Conservation (phyloP, 2,797 vertebrate species). For the Echeneis naucrates region DNA sequence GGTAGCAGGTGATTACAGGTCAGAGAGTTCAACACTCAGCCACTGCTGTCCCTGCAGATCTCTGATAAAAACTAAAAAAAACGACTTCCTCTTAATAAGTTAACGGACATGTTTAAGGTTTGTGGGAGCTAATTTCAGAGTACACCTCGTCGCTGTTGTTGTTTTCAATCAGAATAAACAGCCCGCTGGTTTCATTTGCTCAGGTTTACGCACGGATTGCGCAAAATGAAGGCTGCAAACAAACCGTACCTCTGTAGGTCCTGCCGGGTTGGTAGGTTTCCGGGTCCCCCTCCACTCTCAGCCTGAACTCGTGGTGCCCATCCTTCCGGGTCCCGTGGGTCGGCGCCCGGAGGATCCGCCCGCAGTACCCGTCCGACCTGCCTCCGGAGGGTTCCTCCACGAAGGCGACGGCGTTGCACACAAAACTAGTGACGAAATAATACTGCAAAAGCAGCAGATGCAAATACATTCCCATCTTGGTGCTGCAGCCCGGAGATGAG, state of each 20-base stretch:
- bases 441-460: slow-evolving; percentile 83
- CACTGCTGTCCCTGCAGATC: slow-evolving; percentile 23
- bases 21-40: slow-evolving; percentile 56
- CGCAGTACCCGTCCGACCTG: slow-evolving; percentile 92
- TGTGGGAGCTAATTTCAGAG: background rate
- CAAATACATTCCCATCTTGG: slow-evolving; percentile 81
- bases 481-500: slow-evolving; percentile 13
- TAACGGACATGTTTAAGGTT: background rate
- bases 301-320: slow-evolving; percentile 94
- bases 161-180: slow-evolving; percentile 18
- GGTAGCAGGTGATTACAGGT: slow-evolving; percentile 74
- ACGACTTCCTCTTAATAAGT: background rate
- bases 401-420: slow-evolving; percentile 86
- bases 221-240: background rate
- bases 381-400: slow-evolving; percentile 89
- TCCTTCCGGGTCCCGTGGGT: slow-evolving; percentile 91
- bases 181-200: slow-evolving; percentile 5
- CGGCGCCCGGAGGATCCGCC: slow-evolving; percentile 91
- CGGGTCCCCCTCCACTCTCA: slow-evolving; percentile 94
- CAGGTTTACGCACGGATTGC: slow-evolving; percentile 53
- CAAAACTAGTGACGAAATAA: slow-evolving; percentile 82
- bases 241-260: slow-evolving; percentile 89
- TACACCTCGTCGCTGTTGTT: background rate
- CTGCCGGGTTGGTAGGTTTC: slow-evolving; percentile 92
- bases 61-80: too few species aligned